Percentiles rank a stretch among this genome's conserved stretches.
Conservation (phyloP, 1,140 invertebrate genomes). For the Bombus terrestris region DNA sequence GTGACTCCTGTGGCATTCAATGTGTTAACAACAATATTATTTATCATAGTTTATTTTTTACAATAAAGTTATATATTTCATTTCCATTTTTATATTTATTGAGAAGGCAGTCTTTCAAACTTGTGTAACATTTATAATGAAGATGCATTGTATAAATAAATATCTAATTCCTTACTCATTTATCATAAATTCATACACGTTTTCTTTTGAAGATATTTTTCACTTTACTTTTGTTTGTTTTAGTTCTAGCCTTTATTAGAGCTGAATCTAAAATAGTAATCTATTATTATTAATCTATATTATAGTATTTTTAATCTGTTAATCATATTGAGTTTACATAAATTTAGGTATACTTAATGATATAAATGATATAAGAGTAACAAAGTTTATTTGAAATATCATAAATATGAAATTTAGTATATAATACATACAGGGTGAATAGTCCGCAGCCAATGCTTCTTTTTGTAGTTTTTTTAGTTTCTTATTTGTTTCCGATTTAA, state of each 20-base stretch:
- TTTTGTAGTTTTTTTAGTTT: neutral
- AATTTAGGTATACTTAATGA: no score
- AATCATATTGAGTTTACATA: neutral
- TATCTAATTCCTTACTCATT: neutral
- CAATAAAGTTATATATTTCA: conserved; percentile 24
- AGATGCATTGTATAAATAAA: neutral
- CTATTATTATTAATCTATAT: neutral
- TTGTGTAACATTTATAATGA: neutral
- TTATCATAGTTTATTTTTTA: neutral
- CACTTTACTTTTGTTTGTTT: neutral
- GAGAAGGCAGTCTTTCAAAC: neutral
- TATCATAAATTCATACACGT: neutral
- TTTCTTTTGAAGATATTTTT: neutral
- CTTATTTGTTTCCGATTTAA: neutral
- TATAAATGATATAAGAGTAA: no score
- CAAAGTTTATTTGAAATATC: neutral
- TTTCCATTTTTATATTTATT: conserved; percentile 10
- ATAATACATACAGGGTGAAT: neutral
- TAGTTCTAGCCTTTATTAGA: neutral
- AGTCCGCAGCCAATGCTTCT: no score
- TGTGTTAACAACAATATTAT: neutral
- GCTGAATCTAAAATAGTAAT: conserved; percentile 8
- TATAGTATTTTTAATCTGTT: neutral
- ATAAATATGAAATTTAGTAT: neutral
- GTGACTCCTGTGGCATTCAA: no score